Evolutionary conservation across 1,140 invertebrate species (phyloP), one percentile per base, ranked within the genome.

Genomic region (Prorops nasuta): DNA sequence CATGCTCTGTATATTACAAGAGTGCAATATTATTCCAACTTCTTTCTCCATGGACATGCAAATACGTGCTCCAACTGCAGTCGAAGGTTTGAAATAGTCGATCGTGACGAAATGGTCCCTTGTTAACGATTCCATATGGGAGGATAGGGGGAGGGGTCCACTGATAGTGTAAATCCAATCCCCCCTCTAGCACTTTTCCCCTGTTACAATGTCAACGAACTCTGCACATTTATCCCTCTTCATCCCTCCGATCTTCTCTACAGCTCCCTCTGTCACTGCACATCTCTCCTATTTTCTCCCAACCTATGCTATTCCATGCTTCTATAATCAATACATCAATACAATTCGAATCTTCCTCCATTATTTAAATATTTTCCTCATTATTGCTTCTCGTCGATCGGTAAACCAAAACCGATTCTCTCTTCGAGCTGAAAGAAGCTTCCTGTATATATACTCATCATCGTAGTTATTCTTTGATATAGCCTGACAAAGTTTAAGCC

Each of bases 91-190:
- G 20, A 51, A 41, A 60, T 54, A 59, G 51, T 54, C 58, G 56
- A 54, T 59, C 44, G 47, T 19, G 54, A 51, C 54, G 54, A 53
- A 55, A 48, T 28, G 28, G 51, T 58, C 58, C 56, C 56, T 58
- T 48, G 51, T 45, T 49, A 58, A 54, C 51, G 56, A 34, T 58
- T 37, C 32, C 46, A 46, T 32, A 44, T 54, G 51, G 57, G 50
- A 43, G 44, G 9, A n/a, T n/a, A n/a, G n/a, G n/a, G n/a, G n/a
- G n/a, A n/a, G n/a, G 4, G 24, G 24, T 28, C 4, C 24, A 6
- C 24, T 10, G 24, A 28, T 28, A 28, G 24, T 28, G 24, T 10
- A 28, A 10, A 58, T 60, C 39, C 51, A 18, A 40, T 40, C 14
- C 16, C 17, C 38, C 18, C 10, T 20, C 38, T 21, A 12, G 10